These are phyloP conservation scores for Typhlichthys eigenmanni DNA, from an alignment of 2,797 vertebrate genomes.

Conservation along the genomic window DNA sequence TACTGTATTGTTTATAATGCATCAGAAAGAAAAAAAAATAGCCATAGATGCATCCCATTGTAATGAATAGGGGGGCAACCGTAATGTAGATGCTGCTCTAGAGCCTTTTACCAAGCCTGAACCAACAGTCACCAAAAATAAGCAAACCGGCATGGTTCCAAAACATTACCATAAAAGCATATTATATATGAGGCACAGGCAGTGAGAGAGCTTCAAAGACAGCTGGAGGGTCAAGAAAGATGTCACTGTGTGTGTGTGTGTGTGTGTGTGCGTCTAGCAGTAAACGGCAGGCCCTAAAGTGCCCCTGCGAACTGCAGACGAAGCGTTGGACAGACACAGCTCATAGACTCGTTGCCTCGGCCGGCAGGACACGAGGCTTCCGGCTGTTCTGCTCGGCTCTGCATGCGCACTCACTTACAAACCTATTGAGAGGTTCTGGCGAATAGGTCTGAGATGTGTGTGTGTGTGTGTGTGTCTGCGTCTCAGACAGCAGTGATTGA, in stretches of 20 bases:
- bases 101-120: too few species aligned
- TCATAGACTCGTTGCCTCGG: conserved; percentile 17
- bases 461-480: conserved; percentile 27
- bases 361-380: conserved; percentile 24
- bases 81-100: too few species aligned
- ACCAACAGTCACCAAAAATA: too few species aligned
- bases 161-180: too few species aligned
- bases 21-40: too few species aligned
- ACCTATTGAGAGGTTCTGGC: conserved; percentile 39
- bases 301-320: conserved; percentile 15
- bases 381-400: conserved; percentile 31
- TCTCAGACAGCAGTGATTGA: conserved; percentile 60
- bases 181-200: too few species aligned
- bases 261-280: conserved; percentile 1
- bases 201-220: too few species aligned
- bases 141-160: too few species aligned
- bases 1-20: too few species aligned
- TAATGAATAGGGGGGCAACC: too few species aligned
- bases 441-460: conserved; percentile 24
- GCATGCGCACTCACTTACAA: conserved; percentile 33
- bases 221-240: too few species aligned
- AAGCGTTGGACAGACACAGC: conserved; percentile 31
- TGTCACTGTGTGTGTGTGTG: neutral
- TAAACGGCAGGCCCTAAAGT: neutral
- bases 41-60: too few species aligned